These are phyloP conservation scores for Autographa pulchrina DNA, from an alignment of 2,888 invertebrate genomes.

Conservation along the genomic window DNA sequence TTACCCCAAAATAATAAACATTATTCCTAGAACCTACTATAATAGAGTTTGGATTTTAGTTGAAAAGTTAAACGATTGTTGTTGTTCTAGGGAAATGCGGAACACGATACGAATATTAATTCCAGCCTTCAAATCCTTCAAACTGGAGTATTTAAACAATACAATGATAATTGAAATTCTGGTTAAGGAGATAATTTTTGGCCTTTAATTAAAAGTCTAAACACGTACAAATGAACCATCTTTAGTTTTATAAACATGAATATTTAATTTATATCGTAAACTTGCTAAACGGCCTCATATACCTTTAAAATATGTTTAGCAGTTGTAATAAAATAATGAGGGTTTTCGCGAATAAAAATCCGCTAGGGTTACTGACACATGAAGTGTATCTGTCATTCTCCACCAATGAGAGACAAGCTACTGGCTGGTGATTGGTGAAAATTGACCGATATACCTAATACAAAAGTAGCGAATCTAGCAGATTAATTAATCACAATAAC, in stretches of 20 bases:
- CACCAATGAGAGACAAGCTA: no score
- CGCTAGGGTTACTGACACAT: no score
- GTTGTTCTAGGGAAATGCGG: slow-evolving; percentile 38
- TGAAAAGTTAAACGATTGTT: slow-evolving; percentile 48
- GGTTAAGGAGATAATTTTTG: not conserved
- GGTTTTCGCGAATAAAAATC: no score
- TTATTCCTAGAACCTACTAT: slow-evolving; percentile 5
- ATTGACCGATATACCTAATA: no score
- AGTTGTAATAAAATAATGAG: no score
- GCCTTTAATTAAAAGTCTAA: not conserved
- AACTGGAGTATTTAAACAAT: not conserved
- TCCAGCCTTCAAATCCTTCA: slow-evolving; percentile 31
- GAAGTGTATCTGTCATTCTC: no score
- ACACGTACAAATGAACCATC: not conserved
- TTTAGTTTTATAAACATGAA: not conserved
- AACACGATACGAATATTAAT: slow-evolving; percentile 50
- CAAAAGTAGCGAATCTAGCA: no score
- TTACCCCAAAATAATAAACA: not conserved
- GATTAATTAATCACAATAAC: no score
- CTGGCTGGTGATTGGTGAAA: no score
- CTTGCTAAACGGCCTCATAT: not conserved
- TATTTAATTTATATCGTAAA: not conserved
- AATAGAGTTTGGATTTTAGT: slow-evolving; percentile 18
- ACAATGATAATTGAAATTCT: not conserved
- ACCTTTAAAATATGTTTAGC: not conserved